Percentiles rank a stretch among this genome's conserved stretches.
Conservation (phyloP, 2,888 invertebrate genomes). For the Sminthurinus aureus region DNA sequence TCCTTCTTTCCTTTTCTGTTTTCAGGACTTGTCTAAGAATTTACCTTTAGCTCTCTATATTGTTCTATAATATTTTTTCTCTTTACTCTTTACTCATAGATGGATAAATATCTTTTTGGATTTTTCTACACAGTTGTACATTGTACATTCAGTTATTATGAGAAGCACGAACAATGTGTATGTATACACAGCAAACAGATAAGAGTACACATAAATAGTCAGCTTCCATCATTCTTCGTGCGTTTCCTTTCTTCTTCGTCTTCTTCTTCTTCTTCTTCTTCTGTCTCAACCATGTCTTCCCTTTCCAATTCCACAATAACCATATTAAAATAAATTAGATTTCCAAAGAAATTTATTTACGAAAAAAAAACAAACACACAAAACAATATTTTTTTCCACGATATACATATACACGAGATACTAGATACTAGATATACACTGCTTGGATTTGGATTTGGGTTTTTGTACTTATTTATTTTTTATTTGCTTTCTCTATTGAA, state of each 20-base stretch:
- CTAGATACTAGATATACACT: too few relatives aligned
- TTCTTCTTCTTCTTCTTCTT: neutral
- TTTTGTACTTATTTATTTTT: neutral
- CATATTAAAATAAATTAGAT: neutral
- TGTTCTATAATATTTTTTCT: neutral
- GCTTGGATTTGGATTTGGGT: neutral
- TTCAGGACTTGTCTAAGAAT: neutral
- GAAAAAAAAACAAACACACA: neutral
- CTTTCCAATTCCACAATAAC: neutral
- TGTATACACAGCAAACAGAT: too few relatives aligned
- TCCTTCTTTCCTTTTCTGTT: neutral
- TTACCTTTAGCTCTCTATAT: neutral
- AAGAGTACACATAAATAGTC: neutral
- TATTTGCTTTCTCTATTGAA: neutral
- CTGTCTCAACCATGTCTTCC: neutral
- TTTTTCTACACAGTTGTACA: too few relatives aligned
- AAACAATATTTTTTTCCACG: neutral
- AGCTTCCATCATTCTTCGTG: neutral
- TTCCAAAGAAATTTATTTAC: neutral
- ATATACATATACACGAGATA: neutral
- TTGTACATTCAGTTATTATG: too few relatives aligned
- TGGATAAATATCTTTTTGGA: neutral
- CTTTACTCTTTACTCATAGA: neutral
- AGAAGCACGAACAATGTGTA: too few relatives aligned
- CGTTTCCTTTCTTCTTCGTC: neutral